These are phyloP conservation scores for Drosophila aldrichi DNA, from an alignment of 2,888 invertebrate species.

Conservation along the genomic window DNA sequence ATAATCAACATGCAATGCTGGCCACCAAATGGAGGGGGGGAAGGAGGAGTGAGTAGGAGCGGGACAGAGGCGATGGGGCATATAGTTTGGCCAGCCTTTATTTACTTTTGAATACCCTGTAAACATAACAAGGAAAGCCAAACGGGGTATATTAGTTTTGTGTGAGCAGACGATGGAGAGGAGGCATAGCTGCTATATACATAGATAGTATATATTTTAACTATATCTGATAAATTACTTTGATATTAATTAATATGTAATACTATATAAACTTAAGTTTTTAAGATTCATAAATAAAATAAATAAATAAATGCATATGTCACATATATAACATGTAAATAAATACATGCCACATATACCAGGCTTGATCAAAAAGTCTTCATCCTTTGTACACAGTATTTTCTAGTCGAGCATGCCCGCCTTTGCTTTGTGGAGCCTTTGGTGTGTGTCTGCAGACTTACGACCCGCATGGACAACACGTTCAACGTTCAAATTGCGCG, in stretches of 20 bases:
- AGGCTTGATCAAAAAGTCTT: too few species aligned
- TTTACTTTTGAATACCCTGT: constrained; percentile 31
- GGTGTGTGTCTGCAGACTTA: constrained; percentile 64
- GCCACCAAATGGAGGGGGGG: constrained; percentile 7
- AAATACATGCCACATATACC: too few species aligned
- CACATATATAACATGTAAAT: too few species aligned
- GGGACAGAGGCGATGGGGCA: not conserved
- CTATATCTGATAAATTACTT: too few species aligned
- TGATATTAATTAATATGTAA: too few species aligned
- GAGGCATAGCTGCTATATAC: too few species aligned
- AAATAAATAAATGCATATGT: too few species aligned
- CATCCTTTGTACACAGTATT: not conserved
- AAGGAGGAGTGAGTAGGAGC: not conserved
- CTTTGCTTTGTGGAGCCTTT: constrained; percentile 18
- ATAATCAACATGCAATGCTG: constrained; percentile 76
- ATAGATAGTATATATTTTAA: too few species aligned
- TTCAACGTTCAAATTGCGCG: constrained; percentile 49
- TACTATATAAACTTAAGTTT: too few species aligned
- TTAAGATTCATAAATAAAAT: too few species aligned
- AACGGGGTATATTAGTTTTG: not conserved
- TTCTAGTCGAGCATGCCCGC: not conserved
- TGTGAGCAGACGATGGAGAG: not conserved
- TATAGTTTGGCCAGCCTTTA: constrained; percentile 23
- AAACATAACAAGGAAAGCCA: not conserved
- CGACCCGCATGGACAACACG: constrained; percentile 78